Evolutionary conservation across 2,113 vertebrate species (phyloP).

Genomic region (Chloebia gouldiae): DNA sequence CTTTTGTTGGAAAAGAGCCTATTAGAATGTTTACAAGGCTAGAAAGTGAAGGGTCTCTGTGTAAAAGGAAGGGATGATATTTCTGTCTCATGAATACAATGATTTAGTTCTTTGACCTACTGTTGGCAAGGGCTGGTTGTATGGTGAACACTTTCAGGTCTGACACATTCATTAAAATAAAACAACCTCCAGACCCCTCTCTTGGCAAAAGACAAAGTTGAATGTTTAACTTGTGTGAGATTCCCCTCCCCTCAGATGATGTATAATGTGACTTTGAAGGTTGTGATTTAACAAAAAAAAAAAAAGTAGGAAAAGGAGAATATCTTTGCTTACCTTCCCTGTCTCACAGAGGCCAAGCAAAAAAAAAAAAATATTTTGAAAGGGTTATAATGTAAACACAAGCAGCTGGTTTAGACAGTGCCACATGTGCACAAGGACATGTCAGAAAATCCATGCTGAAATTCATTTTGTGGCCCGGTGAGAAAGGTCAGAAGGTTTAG

Average conservation of each 20-base stretch:
- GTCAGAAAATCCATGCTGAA: slow-evolving; percentile 34
- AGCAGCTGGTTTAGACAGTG: slow-evolving; percentile 60
- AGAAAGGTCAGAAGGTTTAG: slow-evolving; percentile 59
- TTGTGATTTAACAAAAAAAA: background rate
- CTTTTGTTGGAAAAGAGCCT: slow-evolving; percentile 44
- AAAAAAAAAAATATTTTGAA: slow-evolving; percentile 47
- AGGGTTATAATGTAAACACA: slow-evolving; percentile 53
- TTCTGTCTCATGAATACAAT: slow-evolving; percentile 50
- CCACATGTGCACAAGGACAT: slow-evolving; percentile 23
- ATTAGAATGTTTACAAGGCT: slow-evolving; percentile 37
- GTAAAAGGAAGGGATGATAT: slow-evolving; percentile 50
- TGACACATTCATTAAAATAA: slow-evolving; percentile 39
- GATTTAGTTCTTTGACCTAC: slow-evolving; percentile 68
- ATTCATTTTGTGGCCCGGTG: slow-evolving; percentile 29
- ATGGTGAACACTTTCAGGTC: slow-evolving; percentile 21
- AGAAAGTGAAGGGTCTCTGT: slow-evolving; percentile 31
- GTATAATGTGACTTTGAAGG: slow-evolving; percentile 30
- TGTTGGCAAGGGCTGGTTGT: slow-evolving; percentile 35
- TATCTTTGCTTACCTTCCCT: slow-evolving; percentile 33
- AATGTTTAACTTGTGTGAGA: background rate
- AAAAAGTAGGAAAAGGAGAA: background rate
- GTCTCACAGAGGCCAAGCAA: background rate
- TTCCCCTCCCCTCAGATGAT: background rate
- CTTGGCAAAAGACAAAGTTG: slow-evolving; percentile 7
- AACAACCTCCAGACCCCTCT: background rate